Evolutionary conservation across 2,113 vertebrate genomes (phyloP), one percentile per base, ranked within the genome.

Genomic region (Pogonocichla stellata): DNA sequence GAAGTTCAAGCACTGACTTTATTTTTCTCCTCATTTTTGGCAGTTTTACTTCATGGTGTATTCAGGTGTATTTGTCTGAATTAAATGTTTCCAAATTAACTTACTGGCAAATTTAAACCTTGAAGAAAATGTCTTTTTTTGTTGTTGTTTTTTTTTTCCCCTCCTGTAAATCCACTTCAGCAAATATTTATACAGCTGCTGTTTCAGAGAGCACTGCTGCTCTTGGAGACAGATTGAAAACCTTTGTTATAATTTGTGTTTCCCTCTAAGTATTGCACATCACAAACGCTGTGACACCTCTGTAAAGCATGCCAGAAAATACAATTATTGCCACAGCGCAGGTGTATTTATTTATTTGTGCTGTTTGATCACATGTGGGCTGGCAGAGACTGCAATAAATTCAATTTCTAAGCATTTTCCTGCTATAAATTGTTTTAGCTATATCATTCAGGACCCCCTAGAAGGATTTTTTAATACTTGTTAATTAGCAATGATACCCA

Each of bases 131-230:
- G 26, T 19, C 8, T 4, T 16, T 26, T 28, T 53, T 19, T 34
- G 16, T 33, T 4, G 2, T 3, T 36, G 47, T 7, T 48, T 20
- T 22, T 18, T 50, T 54, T 34, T 74, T 1, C 1, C 7, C 7
- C 14, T 78, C 31, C 69, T 31, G 31, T 67, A 62, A 48, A 78
- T 43, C 40, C 62, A 2, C 29, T 31, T 58, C 50, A 47, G 53
- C 62, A 86, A 69, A 64, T 64, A 72, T 80, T 92, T 75, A 62
- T 72, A 3, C 64, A 47, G 60, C 45, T 67, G 4, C 36, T 74
- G 24, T 38, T 90, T 51, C 51, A 22, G 70, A 50, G 64, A 57
- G 40, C 18, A 2, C 29, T 34, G 75, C 84, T 78, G 58, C 86
- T 78, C 45, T 33, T 14, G 48, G 36, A 33, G 67, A 13, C 34